Base-by-base conservation (phyloP, 2,797 vertebrate genomes). In the Parambassis ranga region DNA sequence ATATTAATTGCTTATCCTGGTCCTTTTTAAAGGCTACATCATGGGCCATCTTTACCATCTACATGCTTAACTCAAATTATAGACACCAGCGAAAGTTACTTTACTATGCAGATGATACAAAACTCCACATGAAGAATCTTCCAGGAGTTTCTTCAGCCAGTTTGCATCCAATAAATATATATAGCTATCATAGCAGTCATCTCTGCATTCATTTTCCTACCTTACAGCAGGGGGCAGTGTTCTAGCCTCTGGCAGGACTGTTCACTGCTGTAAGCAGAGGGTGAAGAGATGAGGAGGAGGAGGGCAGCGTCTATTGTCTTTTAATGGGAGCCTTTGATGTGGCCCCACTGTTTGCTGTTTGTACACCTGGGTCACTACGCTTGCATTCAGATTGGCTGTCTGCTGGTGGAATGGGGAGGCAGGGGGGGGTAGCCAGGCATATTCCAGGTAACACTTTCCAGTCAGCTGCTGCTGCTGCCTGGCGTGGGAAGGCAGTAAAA, bases 261-360 rank as follows among this genome's bases (percentile, higher is more conserved):
- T n/a, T n/a, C n/a, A n/a, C n/a, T n/a, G n/a, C n/a, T 26, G 16
- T 44, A 4, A 20, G 33, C 33, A 19, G 32, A 10, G 20, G 49
- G 36, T 16, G 46, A 22, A 23, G 63, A n/a, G 67, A 27, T 32
- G 59, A 32, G 28, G 56, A 49, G 28, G 56, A 49, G 61, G 58
- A 24, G 53, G 64, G 69, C 44, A 49, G 69, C 69, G 65, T 82
- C 90, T 88, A 91, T 93, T 92, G 89, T 93, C 73, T 85, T 92
- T 91, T 93, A 91, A 92, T 91, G 87, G 87, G 86, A 60, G 31
- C 65, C 91, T 93, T 93, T 93, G 91, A 93, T 90, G 88, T 92
- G 79, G 50, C 68, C 67, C 79, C 70, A 66, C 77, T 73, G 79
- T 90, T 91, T 88, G 89, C 88, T 91, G 91, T 92, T 92, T 92